Base-by-base conservation (phyloP, 2,797 vertebrate genomes). In the Alauda arvensis region DNA sequence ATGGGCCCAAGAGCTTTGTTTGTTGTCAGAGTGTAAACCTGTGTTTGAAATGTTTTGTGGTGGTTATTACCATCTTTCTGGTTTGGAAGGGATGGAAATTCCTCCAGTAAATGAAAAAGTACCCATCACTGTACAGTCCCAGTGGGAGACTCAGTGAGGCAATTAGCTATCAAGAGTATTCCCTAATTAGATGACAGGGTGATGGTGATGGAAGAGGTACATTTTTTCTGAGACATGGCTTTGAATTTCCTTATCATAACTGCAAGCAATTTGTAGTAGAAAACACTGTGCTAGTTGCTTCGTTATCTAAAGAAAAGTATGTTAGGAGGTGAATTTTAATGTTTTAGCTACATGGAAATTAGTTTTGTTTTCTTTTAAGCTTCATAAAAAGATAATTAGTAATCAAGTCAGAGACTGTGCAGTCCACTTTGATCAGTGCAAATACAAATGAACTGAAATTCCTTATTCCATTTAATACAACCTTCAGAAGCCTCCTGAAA, bases 141-240 rank as follows among this genome's bases (percentile, higher is more conserved):
- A 68, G 46, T 33, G 65, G 60, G 52, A 89, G 42, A 33, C 26
- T 75, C 48, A 29, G 61, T 60, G 29, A 87, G 20, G 21, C 70
- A 91, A 42, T 90, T 91, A 88, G 40, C 72, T 92, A 65, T 79
- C 77, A 68, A 55, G 85, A 69, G 63, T 59, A 61, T 72, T 94
- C 45, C 20, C 42, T 91, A 72, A 90, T 85, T 82, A 85, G 63
- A 33, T 72, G 53, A 18, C 39, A 14, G 39, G 8, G 28, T 63
- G 46, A 31, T 63, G 43, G 62, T 84, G 52, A 56, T 82, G 24
- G 56, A 77, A 91, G 74, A 74, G 43, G 62, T 67, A 26, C 3
- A 2, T 76, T 84, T 87, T 91, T 71, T 49, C 76, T 76, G n/a
- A 33, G 52, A 83, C 55, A 31, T 80, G 68, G 28, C 52, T 91